These are phyloP conservation scores for Paracentrotus lividus DNA, from an alignment of 53 echinoderm and acorn worm genomes.

Conservation along the genomic window DNA sequence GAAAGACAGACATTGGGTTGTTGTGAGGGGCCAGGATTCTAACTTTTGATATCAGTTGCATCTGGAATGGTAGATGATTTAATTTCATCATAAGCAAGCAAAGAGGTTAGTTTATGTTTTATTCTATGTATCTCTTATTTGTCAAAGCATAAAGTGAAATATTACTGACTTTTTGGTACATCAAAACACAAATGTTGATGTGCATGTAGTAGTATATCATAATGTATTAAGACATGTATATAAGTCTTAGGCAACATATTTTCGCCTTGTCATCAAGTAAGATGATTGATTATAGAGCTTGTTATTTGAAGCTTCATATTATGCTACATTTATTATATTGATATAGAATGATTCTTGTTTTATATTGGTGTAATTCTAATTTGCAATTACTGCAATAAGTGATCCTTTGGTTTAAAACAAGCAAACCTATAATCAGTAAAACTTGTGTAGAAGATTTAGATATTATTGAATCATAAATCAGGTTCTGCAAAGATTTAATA, in stretches of 20 bases:
- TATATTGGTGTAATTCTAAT: neutral
- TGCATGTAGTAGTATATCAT: too few species aligned
- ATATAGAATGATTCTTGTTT: neutral
- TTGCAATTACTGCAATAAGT: neutral
- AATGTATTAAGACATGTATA: too few species aligned
- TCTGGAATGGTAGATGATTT: too few species aligned
- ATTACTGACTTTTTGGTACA: too few species aligned
- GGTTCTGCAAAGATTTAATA: neutral
- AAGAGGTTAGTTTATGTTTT: too few species aligned
- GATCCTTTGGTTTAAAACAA: too few species aligned
- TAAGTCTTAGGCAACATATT: neutral
- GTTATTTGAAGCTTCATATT: neutral
- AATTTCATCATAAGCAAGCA: too few species aligned
- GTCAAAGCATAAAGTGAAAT: too few species aligned
- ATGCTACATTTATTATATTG: neutral
- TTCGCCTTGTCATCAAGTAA: neutral
- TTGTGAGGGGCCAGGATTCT: neutral
- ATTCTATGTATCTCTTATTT: too few species aligned
- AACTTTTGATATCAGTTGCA: too few species aligned
- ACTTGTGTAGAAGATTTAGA: neutral
- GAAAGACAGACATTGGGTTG: neutral
- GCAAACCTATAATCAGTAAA: neutral
- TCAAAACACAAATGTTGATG: too few species aligned
- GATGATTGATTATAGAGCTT: too few species aligned
- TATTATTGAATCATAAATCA: neutral